phyloP scores from a whole-genome alignment of 2,797 vertebrate genomes.

The Sparidentex hasta region DNA sequence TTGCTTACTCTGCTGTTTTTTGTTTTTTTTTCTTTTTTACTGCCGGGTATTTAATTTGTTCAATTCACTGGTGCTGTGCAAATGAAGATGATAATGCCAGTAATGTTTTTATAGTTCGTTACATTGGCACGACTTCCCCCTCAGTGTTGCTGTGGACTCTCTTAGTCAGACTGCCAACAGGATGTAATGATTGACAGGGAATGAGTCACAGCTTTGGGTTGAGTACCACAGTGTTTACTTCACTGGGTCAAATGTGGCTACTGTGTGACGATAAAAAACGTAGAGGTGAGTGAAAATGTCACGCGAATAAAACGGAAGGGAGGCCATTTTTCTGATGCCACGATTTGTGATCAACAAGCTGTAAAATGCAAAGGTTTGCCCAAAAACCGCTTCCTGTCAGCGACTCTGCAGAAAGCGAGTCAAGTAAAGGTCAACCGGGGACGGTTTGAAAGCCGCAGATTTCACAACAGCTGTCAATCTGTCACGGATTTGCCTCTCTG shows the following conservation, averaged over 20 bases:
- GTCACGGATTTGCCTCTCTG: neutral
- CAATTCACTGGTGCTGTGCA: slow-evolving; percentile 14
- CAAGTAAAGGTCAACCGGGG: neutral
- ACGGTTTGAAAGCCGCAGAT: neutral
- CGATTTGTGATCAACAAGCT: neutral
- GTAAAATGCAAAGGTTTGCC: neutral
- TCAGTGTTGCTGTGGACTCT: slow-evolving; percentile 4
- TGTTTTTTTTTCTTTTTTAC: too few relatives aligned
- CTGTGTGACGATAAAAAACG: neutral
- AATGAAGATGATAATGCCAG: neutral
- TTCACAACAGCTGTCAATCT: slow-evolving; percentile 12
- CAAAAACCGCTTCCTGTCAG: neutral
- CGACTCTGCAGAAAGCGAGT: neutral
- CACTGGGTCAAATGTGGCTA: neutral
- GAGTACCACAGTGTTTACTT: neutral
- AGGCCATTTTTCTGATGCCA: neutral
- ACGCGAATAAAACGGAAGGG: neutral
- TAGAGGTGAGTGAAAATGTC: neutral
- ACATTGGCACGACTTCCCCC: neutral
- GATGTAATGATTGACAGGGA: slow-evolving; percentile 41
- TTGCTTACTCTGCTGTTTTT: slow-evolving; percentile 8
- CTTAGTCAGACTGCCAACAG: neutral
- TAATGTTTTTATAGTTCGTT: slow-evolving; percentile 17
- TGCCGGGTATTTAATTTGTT: neutral
- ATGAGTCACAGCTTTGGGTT: slow-evolving; percentile 11